Evolutionary conservation across 1,140 invertebrate genomes (phyloP), one percentile per base, ranked within the genome.

Genomic region (Carcinoscorpius rotundicauda): DNA sequence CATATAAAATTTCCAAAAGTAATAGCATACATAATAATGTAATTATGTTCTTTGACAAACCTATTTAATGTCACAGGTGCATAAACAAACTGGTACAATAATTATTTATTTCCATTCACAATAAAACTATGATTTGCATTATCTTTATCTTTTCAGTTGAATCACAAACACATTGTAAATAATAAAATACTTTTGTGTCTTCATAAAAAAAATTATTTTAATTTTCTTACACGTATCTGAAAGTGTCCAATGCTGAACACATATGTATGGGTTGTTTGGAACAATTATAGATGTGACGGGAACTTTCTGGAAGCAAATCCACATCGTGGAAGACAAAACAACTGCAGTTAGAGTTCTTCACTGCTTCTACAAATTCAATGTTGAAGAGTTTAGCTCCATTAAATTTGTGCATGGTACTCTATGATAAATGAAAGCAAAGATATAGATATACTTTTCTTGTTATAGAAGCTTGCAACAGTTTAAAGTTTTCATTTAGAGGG

Each of bases 311-410:
- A 9, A 83, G 70, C 62, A 83, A 73, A 72, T 82, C 81, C 5
- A 83, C 79, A 70, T 82, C 81, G 69, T 82, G 81, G 68, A 82
- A 82, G 11, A 83, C 76, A 58, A 81, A 79, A 68, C 81, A 82
- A 52, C 80, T 72, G 57, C 68, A 71, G 59, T 76, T 65, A 10
- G 74, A 69, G 5, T 73, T 62, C 64, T 73, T 68, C 11, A 64
- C 48, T 0, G 77, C 74, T 69, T 80, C 78, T n/a, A 69, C 62
- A 63, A 76, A 79, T 48, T 78, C 80, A 50, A 79, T 75, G 66
- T 81, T 81, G 66, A 81, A 73, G 49, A 81, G 66, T 69, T 76
- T 72, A 4, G 72, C 80, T 64, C 72, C 5, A 29, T 29, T 29
- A 29, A 75, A 72, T 8, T 59, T 49, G 63, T 67, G 56, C 8